These are phyloP conservation scores for Furcifer pardalis DNA, from an alignment of 2,797 vertebrate genomes.

Conservation along the genomic window DNA sequence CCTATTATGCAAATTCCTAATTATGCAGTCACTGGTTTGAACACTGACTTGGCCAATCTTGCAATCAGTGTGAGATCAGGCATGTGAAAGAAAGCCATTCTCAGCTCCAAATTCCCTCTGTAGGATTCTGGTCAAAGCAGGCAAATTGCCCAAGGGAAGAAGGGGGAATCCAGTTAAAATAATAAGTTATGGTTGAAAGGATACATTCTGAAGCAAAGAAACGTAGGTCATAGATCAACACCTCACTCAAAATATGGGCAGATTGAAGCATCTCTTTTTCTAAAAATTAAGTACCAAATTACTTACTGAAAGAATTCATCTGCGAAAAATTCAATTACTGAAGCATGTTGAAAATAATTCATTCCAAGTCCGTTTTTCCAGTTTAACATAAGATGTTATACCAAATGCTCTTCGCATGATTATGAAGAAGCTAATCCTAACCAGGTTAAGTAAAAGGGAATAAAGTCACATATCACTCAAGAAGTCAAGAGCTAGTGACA, in stretches of 20 bases:
- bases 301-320: background rate
- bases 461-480: background rate
- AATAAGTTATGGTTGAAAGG: background rate
- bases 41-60: too few species aligned
- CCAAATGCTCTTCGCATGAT: background rate
- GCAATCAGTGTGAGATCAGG: too few species aligned
- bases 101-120: too few species aligned
- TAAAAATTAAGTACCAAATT: background rate
- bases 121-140: too few species aligned
- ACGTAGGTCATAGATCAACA: too few species aligned
- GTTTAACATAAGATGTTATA: background rate
- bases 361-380: background rate
- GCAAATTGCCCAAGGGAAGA: too few species aligned
- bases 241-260: too few species aligned
- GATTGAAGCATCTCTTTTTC: background rate
- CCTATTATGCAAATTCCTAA: too few species aligned
- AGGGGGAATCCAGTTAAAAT: too few species aligned
- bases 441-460: background rate
- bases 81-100: too few species aligned
- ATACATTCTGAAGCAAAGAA: too few species aligned
- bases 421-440: background rate
- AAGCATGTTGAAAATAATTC: background rate
- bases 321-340: background rate
- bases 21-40: too few species aligned
- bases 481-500: background rate